These are phyloP conservation scores for Sarcophaga variegata DNA, from an alignment of 2,888 invertebrate genomes.

Conservation along the genomic window DNA sequence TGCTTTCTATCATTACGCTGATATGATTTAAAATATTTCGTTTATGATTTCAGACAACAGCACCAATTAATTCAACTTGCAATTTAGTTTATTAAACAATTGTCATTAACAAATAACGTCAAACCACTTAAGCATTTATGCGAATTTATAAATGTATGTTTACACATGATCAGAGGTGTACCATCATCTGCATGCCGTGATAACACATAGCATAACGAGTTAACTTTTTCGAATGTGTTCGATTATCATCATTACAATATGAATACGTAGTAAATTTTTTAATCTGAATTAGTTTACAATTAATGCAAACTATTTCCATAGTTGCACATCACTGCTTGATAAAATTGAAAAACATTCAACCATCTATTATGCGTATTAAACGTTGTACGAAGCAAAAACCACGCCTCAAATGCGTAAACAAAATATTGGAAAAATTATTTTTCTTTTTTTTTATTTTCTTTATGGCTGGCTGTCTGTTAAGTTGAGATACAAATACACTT, in stretches of 20 bases:
- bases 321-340: conserved; percentile 30
- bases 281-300: no score
- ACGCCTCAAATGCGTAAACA: conserved; percentile 64
- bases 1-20: conserved; percentile 63
- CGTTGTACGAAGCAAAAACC: conserved; percentile 57
- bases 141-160: conserved; percentile 2
- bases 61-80: conserved; percentile 58
- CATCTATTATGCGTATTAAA: conserved; percentile 64
- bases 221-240: no score
- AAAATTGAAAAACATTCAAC: conserved; percentile 47
- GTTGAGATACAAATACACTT: conserved; percentile 29
- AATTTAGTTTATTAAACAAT: conserved; percentile 41
- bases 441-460: conserved; percentile 5
- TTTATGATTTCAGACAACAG: conserved; percentile 56
- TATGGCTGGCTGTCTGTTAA: conserved; percentile 23
- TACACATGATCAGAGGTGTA: conserved; percentile 3
- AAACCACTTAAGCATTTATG: conserved; percentile 30
- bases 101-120: conserved; percentile 30
- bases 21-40: conserved; percentile 62
- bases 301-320: neutral
- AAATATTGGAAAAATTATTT: conserved; percentile 46
- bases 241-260: no score
- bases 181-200: neutral
- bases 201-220: no score
- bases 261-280: no score